Evolutionary conservation across 2,888 invertebrate species (phyloP).

Genomic region (Tenodera sinensis): DNA sequence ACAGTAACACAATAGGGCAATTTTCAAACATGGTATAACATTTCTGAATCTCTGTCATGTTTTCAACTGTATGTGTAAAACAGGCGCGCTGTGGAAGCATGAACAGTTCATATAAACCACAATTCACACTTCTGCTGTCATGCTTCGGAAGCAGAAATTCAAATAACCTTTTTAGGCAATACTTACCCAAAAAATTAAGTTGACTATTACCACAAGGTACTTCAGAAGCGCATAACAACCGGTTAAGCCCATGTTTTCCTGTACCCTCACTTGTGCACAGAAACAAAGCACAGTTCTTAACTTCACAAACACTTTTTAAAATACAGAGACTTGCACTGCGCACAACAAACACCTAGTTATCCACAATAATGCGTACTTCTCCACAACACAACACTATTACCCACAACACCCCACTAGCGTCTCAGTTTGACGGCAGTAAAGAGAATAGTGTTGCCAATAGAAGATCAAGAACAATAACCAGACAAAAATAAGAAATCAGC

Average conservation of each 20-base stretch:
- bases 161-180: neutral
- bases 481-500: no score
- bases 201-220: slow-evolving; percentile 66
- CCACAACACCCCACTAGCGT: neutral
- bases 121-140: no score
- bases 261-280: neutral
- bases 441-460: no score
- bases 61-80: no score
- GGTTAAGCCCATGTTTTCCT: slow-evolving; percentile 57
- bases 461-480: no score
- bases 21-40: no score
- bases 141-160: no score
- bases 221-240: slow-evolving; percentile 69
- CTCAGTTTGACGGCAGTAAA: no score
- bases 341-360: neutral
- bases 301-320: neutral
- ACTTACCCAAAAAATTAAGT: slow-evolving; percentile 72
- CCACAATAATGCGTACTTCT: neutral
- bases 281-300: neutral
- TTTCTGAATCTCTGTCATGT: no score
- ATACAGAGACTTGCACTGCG: neutral
- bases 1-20: no score
- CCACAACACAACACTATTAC: neutral
- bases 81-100: no score
- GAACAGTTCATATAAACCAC: no score